Base-by-base conservation (phyloP, 2,888 invertebrate genomes). In the Pammene fasciana region DNA sequence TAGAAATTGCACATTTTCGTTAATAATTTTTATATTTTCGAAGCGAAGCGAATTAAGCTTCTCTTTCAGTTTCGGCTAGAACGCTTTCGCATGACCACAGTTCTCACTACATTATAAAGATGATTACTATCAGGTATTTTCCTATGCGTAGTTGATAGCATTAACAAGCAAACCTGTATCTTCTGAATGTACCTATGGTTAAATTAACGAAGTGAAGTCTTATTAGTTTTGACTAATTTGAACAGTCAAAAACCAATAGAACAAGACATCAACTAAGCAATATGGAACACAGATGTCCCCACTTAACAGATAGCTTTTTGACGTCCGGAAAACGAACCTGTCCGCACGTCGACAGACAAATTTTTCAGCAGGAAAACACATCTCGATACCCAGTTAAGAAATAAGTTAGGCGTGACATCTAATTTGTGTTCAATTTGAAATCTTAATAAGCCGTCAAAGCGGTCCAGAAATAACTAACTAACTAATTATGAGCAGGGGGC, bases 361-460 rank as follows among this genome's bases (percentile, higher is more conserved):
- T 89, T 86, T 86, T 84, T 91, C 88, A 84, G 56, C 73, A 67
- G 72, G 73, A 72, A 72, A 73, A 60, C 65, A 52, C 68, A 68
- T 65, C 62, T 52, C 64, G 59, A 72, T 70, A 67, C 56, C 65
- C 70, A 74, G 74, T 72, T 85, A 83, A 83, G 86, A 84, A 82
- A 91, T 89, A 86, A 86, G 88, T 90, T 86, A 89, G 85, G 81
- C 84, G 82, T 87, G 92, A 92, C 92, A 91, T 82, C 86, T 85
- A 91, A 92, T 92, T 90, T 91, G 90, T 90, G 89, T 90, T 84
- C 90, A 87, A 92, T 92, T 89, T 89, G 86, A 89, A 89, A 89
- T 87, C 86, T 89, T 92, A 92, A 92, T 90, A 90, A 92, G 90
- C 92, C 90, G 91, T 90, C 92, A 90, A 89, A 90, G 88, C 85